Evolutionary conservation across 1,140 invertebrate genomes (phyloP), one percentile per base, ranked within the genome.

Genomic region (Drosophila saltans): DNA sequence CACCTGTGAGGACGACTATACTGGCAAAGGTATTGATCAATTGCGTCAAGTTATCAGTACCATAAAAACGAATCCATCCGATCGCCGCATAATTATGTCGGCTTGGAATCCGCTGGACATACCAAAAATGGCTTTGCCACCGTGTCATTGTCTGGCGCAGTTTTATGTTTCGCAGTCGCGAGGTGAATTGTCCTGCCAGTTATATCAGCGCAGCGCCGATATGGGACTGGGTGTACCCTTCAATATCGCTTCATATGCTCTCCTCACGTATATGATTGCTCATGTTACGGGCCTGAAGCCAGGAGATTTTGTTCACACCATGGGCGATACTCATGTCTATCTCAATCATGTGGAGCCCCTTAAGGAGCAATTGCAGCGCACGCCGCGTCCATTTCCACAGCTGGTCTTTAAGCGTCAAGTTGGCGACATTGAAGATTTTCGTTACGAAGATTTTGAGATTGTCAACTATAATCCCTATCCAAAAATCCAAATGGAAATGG

Each of bases 181-280:
- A 3, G 96, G 95, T 10, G 93, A 96, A 82, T 91, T 97, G 0
- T 98, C 97, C 3, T 99, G 98, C 92, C 96, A 98, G 82, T 92
- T 99, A 69, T 99, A 99, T 92, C 99, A 99, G 93, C 94, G 99
- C 85, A 99, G 98, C 72, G 98, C 97, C 16, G 99, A 99, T 93
- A 98, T 99, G 96, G 98, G 98, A 6, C 93, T 99, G 2, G 99
- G 99, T 24, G 98, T 99, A 2, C 99, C 99, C 21, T 99, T 99
- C 91, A 99, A 99, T 92, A 99, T 99, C 84, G 98, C 99, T 16
- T 99, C 98, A 72, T 99, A 99, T 93, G 95, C 98, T 1, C 91
- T 99, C 5, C 93, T 99, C 0, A 99, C 97, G 9, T 96, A 96
- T 80, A 99, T 99, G 97, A 97, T 99, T 78, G 98, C 98, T 61